phyloP scores from a whole-genome alignment of 2,888 invertebrate species.

The Temnothorax unifasciatus region DNA sequence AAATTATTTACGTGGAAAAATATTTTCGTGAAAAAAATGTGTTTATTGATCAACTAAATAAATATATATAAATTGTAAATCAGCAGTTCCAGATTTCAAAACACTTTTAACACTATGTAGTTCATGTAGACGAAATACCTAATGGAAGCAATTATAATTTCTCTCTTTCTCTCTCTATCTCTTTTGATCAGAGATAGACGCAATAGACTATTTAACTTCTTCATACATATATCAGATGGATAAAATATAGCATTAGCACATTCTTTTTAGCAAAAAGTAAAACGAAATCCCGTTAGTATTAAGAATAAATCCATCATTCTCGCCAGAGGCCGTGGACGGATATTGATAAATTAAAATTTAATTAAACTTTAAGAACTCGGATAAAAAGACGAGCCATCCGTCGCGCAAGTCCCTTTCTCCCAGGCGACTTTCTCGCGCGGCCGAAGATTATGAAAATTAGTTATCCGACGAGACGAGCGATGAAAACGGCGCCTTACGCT shows the following conservation, averaged over 20 bases:
- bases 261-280: not conserved
- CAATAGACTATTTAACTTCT: slow-evolving; percentile 8
- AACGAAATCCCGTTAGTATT: slow-evolving; percentile 32
- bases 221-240: not conserved
- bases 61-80: not conserved
- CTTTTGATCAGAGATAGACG: not conserved
- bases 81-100: not conserved
- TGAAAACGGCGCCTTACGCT: slow-evolving; percentile 54
- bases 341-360: slow-evolving; percentile 59
- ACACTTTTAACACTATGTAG: not conserved
- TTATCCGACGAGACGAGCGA: slow-evolving; percentile 56
- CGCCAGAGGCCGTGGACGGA: slow-evolving; percentile 31
- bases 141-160: not conserved
- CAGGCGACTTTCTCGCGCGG: slow-evolving; percentile 44
- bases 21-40: not conserved
- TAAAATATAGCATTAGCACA: slow-evolving; percentile 11
- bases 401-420: slow-evolving; percentile 31
- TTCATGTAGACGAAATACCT: not conserved
- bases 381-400: slow-evolving; percentile 51
- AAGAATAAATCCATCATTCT: slow-evolving; percentile 51
- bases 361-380: slow-evolving; percentile 56
- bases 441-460: slow-evolving; percentile 61
- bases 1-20: no score
- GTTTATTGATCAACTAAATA: not conserved
- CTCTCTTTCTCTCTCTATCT: not conserved